These are phyloP conservation scores for Phylloscopus trochiloides DNA, from an alignment of 2,113 vertebrate genomes.

Conservation along the genomic window DNA sequence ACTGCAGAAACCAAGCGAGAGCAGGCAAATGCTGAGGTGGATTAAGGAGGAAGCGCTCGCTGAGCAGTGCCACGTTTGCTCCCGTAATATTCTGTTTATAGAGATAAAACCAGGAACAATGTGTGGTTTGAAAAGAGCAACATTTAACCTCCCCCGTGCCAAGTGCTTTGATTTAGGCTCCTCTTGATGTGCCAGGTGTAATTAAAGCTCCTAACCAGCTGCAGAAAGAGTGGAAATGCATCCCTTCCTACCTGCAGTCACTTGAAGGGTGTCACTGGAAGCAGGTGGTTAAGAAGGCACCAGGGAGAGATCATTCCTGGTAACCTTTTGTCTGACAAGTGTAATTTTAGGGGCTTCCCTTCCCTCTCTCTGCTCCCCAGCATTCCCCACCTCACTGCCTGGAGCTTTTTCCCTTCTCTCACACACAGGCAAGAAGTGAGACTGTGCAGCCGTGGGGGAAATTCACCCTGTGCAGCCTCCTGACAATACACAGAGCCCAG, in stretches of 20 bases:
- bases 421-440: background rate
- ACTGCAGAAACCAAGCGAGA: conserved; percentile 16
- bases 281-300: background rate
- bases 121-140: background rate
- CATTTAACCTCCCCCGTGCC: background rate
- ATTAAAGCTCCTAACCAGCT: conserved; percentile 4
- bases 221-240: background rate
- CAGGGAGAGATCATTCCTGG: background rate
- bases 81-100: background rate
- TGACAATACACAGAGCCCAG: background rate
- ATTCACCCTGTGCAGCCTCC: background rate
- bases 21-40: background rate
- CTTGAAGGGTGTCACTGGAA: background rate
- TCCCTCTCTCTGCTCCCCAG: background rate
- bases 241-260: background rate
- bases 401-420: background rate
- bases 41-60: background rate
- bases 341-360: background rate
- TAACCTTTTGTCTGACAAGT: background rate
- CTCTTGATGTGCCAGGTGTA: background rate
- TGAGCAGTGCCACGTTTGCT: background rate
- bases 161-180: background rate
- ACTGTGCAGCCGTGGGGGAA: rapidly evolving
- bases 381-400: background rate
- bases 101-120: background rate